Percentiles rank a stretch among this genome's conserved stretches.
These are phyloP conservation scores for Oceanites oceanicus DNA, from an alignment of 2,113 vertebrate genomes.

Conservation along the genomic window DNA sequence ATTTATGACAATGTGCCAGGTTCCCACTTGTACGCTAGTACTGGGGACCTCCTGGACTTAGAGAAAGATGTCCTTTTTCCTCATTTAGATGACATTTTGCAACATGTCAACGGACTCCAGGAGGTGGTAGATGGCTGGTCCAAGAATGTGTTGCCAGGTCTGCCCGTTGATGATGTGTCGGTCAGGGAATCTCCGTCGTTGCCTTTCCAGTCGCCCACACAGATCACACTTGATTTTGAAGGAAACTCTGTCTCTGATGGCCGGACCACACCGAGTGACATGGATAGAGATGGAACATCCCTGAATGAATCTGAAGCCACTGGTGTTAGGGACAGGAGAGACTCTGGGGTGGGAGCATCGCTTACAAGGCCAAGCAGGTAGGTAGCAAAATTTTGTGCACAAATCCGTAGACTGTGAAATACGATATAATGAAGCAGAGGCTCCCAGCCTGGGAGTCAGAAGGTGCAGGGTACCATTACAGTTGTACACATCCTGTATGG, in stretches of 20 bases:
- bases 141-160: conserved; percentile 81
- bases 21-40: conserved; percentile 94
- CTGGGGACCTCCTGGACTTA: conserved; percentile 91
- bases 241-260: conserved; percentile 88
- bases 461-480: not conserved
- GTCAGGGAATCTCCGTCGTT: conserved; percentile 27
- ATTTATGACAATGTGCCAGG: conserved; percentile 92
- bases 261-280: conserved; percentile 82
- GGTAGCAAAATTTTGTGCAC: not conserved
- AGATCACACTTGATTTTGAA: conserved; percentile 90
- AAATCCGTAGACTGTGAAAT: not conserved
- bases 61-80: conserved; percentile 91
- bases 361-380: conserved; percentile 94
- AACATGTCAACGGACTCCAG: conserved; percentile 89
- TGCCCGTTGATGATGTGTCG: conserved; percentile 34
- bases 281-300: conserved; percentile 86
- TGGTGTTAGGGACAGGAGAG: conserved; percentile 87
- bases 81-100: conserved; percentile 91
- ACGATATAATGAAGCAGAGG: not conserved
- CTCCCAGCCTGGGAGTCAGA: not conserved
- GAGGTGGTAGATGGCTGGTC: conserved; percentile 94
- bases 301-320: conserved; percentile 84
- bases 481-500: not conserved
- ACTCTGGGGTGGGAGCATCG: conserved; percentile 94
- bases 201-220: conserved; percentile 75